Evolutionary conservation across 92 coral and sea anemone genomes (phyloP).

Genomic region (Epizoanthus illoricatus): DNA sequence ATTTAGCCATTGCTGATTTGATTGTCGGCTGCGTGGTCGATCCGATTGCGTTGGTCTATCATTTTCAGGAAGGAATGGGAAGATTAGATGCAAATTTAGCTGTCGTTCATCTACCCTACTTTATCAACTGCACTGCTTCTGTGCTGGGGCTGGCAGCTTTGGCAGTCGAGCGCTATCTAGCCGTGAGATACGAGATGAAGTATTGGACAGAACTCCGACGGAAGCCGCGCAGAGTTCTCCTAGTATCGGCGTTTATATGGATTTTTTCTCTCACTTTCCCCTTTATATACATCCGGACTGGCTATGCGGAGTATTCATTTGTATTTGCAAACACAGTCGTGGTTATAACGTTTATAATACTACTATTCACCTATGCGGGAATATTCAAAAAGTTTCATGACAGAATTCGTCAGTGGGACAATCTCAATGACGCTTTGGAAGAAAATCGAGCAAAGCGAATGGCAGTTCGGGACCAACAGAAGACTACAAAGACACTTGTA

Average conservation of each 20-base stretch:
- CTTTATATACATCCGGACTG: background rate
- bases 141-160: background rate
- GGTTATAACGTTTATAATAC: background rate
- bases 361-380: background rate
- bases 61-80: background rate
- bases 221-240: background rate
- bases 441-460: background rate
- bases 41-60: background rate
- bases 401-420: background rate
- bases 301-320: background rate
- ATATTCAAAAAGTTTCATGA: background rate
- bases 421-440: background rate
- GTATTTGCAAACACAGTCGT: background rate
- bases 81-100: background rate
- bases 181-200: no score
- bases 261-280: background rate
- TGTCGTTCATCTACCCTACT: background rate
- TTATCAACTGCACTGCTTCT: background rate
- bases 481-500: background rate
- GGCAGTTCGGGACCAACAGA: background rate
- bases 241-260: background rate
- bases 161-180: background rate
- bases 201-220: no score
- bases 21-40: background rate
- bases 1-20: background rate